These are phyloP conservation scores for Drosophila conformis DNA, from an alignment of 2,888 invertebrate species.

Conservation along the genomic window DNA sequence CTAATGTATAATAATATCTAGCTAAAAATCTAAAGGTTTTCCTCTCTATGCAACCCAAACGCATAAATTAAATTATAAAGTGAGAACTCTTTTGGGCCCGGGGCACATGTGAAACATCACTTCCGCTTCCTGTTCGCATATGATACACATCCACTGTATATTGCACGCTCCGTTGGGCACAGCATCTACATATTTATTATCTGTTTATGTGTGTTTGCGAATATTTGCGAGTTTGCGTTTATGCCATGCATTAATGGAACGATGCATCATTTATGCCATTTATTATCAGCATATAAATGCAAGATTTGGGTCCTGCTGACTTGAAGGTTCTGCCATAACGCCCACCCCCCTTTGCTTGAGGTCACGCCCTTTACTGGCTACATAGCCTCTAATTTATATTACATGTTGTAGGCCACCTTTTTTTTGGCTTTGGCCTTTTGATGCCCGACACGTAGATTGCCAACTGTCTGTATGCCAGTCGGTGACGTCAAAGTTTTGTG, in stretches of 20 bases:
- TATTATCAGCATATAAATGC: conserved; percentile 77
- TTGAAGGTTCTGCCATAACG: conserved; percentile 30
- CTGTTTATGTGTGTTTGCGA: conserved; percentile 32
- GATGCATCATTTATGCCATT: conserved; percentile 81
- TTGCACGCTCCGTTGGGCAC: conserved; percentile 46
- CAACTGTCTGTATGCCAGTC: conserved; percentile 28
- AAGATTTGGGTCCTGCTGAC: conserved; percentile 67
- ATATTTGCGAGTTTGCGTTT: conserved; percentile 48
- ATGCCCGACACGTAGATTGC: conserved; percentile 1
- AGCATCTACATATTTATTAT: conserved; percentile 67
- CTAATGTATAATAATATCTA: conserved; percentile 31
- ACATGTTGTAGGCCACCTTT: conserved; percentile 43
- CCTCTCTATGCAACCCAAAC: conserved; percentile 16
- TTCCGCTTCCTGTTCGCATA: conserved; percentile 39
- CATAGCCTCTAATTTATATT: conserved; percentile 52
- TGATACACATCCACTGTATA: conserved; percentile 46
- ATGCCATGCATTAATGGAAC: conserved; percentile 77
- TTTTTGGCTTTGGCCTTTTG: conserved; percentile 26
- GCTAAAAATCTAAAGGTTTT: conserved; percentile 7
- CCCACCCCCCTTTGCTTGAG: too few relatives aligned
- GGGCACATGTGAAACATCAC: conserved; percentile 10
- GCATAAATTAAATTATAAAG: conserved; percentile 26
- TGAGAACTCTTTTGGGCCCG: conserved; percentile 9
- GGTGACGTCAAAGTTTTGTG: conserved; percentile 60
- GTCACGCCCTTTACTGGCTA: conserved; percentile 7